Base-by-base conservation (phyloP, 1,140 invertebrate genomes). In the Drosophila willistoni region DNA sequence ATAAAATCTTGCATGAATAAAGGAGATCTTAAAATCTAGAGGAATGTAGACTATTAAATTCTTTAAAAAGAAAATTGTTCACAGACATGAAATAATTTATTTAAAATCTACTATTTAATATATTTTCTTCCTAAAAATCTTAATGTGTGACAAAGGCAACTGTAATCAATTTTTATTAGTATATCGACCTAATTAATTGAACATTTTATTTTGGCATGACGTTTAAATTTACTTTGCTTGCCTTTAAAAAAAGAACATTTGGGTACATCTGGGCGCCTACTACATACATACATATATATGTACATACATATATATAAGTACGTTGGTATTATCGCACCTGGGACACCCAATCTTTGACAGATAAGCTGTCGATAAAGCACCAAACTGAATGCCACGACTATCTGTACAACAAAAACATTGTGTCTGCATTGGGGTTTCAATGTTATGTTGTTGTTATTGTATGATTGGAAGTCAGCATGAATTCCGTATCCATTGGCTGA, bases 351-450 rank as follows among this genome's bases (percentile, higher is more conserved):
- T 77, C 60, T 70, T 54, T 39, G 13, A 56, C 34, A 76, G 73
- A 77, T 77, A 77, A 77, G 73, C 73, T 61, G 57, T 6, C 66
- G 73, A 64, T 76, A 76, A 60, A 75, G 41, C 56, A 67, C 60
- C 60, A 64, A 57, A 64, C 70, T 12, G 44, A 51, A 51, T 51
- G 44, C 44, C 17, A 22, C 57, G 57, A 60, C 59, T 55, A 67
- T 63, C 54, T 17, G 41, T 10, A 67, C 65, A 61, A 51, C 34
- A 68, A 51, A 14, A 47, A 25, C 51, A 36, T 63, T 42, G 41
- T 6, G 60, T 62, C 63, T 57, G 63, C 42, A 68, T 62, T 44
- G 71, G 42, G 36, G 57, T 73, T 56, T 62, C 13, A 74, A 34
- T 74, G 67, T 51, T 51, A 12, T 39, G 36, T 39, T 39, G 36